phyloP scores from a whole-genome alignment of 2,888 invertebrate species.

The Sympetrum striolatum region DNA sequence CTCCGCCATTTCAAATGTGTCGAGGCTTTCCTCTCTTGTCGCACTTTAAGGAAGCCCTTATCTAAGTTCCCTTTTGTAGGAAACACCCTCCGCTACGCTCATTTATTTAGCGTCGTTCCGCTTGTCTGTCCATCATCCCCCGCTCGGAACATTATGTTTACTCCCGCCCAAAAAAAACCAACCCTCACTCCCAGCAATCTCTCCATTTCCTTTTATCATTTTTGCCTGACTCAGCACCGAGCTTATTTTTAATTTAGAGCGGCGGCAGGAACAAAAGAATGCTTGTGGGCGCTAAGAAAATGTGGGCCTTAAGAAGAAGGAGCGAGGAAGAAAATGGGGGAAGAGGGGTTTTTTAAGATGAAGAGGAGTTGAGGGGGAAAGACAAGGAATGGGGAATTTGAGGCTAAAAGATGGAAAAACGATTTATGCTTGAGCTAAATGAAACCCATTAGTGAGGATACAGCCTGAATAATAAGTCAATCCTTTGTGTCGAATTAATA shows the following conservation, averaged over 20 bases:
- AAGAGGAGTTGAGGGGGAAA: background rate
- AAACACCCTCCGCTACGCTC: background rate
- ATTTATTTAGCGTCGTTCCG: constrained; percentile 10
- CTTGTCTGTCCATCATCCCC: constrained; percentile 14
- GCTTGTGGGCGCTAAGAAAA: background rate
- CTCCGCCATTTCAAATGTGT: background rate
- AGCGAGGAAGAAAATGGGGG: background rate
- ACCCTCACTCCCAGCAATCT: background rate
- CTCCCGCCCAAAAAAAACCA: background rate
- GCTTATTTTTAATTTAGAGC: constrained; percentile 38
- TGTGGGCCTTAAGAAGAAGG: background rate
- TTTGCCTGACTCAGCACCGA: constrained; percentile 37
- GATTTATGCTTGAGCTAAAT: background rate
- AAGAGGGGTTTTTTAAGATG: background rate
- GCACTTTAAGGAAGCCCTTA: background rate
- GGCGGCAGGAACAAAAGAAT: constrained; percentile 26
- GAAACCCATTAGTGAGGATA: background rate
- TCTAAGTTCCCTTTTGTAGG: background rate
- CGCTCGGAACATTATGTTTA: background rate
- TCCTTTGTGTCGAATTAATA: no score
- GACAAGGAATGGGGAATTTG: background rate
- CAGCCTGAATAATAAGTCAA: background rate
- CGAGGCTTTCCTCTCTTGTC: background rate
- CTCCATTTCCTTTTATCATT: constrained; percentile 6
- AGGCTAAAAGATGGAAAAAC: background rate